Percentiles rank a stretch among this genome's conserved stretches.
These are phyloP conservation scores for Gallinago jamesoni DNA, from an alignment of 2,113 vertebrate genomes.

Conservation along the genomic window DNA sequence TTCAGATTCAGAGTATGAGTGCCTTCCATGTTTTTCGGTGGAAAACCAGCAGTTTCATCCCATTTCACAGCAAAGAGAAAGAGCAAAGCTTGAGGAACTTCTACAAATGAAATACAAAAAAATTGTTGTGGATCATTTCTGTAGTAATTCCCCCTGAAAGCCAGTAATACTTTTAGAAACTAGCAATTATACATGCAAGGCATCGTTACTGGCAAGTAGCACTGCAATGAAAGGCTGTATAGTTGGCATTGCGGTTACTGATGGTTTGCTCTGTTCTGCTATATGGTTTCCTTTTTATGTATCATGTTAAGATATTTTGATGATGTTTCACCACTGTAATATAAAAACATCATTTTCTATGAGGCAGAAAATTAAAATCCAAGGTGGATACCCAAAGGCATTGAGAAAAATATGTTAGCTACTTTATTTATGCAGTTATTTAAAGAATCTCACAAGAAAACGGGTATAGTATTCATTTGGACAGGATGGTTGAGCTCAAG, in stretches of 20 bases:
- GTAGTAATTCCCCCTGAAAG: conserved; percentile 27
- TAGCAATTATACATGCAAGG: neutral
- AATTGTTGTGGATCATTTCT: neutral
- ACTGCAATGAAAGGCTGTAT: conserved; percentile 33
- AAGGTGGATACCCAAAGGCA: conserved; percentile 61
- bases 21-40: neutral
- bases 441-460: conserved; percentile 39
- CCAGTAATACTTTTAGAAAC: conserved; percentile 27
- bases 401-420: conserved; percentile 36
- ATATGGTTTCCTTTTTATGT: conserved; percentile 21
- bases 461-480: neutral
- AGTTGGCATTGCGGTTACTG: conserved; percentile 16
- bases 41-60: neutral
- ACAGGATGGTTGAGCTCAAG: neutral
- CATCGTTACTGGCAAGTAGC: neutral
- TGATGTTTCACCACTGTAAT: conserved; percentile 33
- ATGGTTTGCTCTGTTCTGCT: conserved; percentile 37
- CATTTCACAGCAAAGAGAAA: neutral
- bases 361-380: conserved; percentile 58
- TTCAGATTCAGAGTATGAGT: neutral
- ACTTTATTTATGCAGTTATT: conserved; percentile 57
- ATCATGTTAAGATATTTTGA: conserved; percentile 24
- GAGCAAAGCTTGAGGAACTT: neutral
- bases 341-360: conserved; percentile 29
- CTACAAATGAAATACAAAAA: neutral